Evolutionary conservation across 2,113 vertebrate genomes (phyloP), one percentile per base, ranked within the genome.

Genomic region (Pogona vitticeps): DNA sequence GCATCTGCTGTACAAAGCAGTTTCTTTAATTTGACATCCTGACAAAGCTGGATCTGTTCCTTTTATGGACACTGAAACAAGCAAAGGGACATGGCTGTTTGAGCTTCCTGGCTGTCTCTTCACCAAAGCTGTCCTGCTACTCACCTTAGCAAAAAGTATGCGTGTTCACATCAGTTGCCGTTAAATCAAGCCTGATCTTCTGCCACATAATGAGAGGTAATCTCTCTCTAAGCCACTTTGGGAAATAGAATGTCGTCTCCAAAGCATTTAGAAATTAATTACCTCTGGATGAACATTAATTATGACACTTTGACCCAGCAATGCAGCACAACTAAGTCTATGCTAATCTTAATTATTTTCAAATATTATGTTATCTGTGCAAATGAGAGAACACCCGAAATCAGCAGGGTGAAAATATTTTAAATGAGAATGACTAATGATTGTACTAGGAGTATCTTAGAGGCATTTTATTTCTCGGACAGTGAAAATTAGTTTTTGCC

Each of bases 271-370:
- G 78, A 92, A 90, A 88, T 93, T 91, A 91, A 94, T 93, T 90
- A 90, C 91, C 78, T 59, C 85, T 80, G 67, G 83, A 52, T 88
- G 90, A 88, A 56, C 87, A n/a, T 82, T 93, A 93, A 90, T 91
- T 77, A 23, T 0, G 5, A 61, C 46, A 82, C 90, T 90, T 75
- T 84, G 94, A 90, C 94, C 94, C 92, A 65, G 52, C 78, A 26
- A 26, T 63, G 88, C 91, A 12, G 70, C 46, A n/a, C 86, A 71
- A 91, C 91, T 91, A 93, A 90, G 89, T 65, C 83, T 88, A 18
- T 68, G 86, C 93, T 93, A 58, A 80, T 93, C 91, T 93, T 91
- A 89, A 92, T 95, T 92, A 91, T 82, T 92, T 93, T 86, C 91
- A 58, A 76, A 6, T 88, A 76, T 56, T 88, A 28, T 93, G 91